Percentiles rank a stretch among this genome's conserved stretches.
These are phyloP conservation scores for Willowsia nigromaculata DNA, from an alignment of 2,888 invertebrate genomes.

Conservation along the genomic window DNA sequence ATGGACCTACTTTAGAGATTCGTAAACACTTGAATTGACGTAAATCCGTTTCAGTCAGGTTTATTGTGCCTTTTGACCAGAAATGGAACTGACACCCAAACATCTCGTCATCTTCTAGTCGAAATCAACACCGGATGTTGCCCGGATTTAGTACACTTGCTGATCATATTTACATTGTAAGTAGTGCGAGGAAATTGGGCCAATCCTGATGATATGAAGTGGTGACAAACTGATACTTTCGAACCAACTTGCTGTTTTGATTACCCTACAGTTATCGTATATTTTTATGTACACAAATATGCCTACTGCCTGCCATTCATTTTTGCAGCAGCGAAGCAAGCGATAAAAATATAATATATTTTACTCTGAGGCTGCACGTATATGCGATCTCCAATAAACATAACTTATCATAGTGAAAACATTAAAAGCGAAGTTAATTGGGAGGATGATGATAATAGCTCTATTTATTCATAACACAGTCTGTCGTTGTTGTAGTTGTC, in stretches of 20 bases:
- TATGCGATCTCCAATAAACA: background rate
- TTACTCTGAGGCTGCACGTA: no score
- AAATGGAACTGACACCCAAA: conserved; percentile 9
- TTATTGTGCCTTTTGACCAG: conserved; percentile 3
- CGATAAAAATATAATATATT: no score
- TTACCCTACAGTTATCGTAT: background rate
- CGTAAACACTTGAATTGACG: background rate
- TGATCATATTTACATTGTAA: conserved; percentile 22
- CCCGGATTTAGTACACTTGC: background rate
- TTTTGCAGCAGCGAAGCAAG: no score
- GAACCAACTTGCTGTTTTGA: background rate
- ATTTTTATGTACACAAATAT: background rate
- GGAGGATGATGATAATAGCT: background rate
- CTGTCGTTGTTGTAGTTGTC: no score
- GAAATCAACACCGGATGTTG: conserved; percentile 32
- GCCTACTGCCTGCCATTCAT: background rate
- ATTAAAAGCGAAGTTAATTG: background rate
- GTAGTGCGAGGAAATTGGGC: conserved; percentile 52
- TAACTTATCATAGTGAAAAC: background rate
- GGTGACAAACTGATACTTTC: conserved; percentile 20
- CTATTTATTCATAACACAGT: background rate
- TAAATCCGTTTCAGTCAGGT: background rate
- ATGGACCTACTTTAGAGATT: background rate
- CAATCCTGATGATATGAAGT: background rate
- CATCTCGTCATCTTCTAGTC: background rate